Base-by-base conservation (phyloP, 2,888 invertebrate species). In the Polydrusus tereticollis region DNA sequence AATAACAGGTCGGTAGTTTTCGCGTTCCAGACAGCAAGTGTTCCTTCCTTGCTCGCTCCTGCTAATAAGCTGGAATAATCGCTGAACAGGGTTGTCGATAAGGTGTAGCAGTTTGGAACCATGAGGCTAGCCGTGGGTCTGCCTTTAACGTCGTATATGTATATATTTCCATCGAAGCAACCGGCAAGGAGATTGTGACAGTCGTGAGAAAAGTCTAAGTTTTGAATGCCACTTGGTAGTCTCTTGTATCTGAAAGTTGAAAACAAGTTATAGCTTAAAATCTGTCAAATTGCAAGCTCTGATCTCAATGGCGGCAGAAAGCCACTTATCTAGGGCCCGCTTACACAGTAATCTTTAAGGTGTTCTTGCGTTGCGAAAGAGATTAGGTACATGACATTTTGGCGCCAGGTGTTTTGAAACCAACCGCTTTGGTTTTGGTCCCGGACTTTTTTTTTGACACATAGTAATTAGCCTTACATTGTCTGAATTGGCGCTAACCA, bases 121-220 rank as follows among this genome's bases (percentile, higher is more conserved):
- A 76, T 59, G 21, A 79, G 78, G 60, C 77, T 79, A 3, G 77
- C 78, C 52, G 75, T 71, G 5, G 78, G 78, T 59, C 71, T 75
- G 26, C 69, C 73, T 52, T 73, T 76, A n/a, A 69, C 50, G 33
- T 78, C 75, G 57, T 76, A 78, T 55, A 80, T 69, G 21, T 77
- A 74, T 16, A 80, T 76, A 16, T 77, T 74, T 1, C 78, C 78
- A 43, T 75, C 76, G 10, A 62, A 38, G 47, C 76, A 77, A 23
- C 79, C 79, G 3, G 75, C 77, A 6, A 77, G 77, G n/a, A 80
- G 62, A 65, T 78, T 77, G 12, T 75, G 76, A 70, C 83, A 83
- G 18, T 80, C 77, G 4, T 69, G 68, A 1, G 80, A 80, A 67
- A 81, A 83, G 16, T 81, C 79, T 41, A 84, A 69, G 62, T 80